phyloP scores from a whole-genome alignment of 2,888 invertebrate species.

The Caenorhabditis wallacei region DNA sequence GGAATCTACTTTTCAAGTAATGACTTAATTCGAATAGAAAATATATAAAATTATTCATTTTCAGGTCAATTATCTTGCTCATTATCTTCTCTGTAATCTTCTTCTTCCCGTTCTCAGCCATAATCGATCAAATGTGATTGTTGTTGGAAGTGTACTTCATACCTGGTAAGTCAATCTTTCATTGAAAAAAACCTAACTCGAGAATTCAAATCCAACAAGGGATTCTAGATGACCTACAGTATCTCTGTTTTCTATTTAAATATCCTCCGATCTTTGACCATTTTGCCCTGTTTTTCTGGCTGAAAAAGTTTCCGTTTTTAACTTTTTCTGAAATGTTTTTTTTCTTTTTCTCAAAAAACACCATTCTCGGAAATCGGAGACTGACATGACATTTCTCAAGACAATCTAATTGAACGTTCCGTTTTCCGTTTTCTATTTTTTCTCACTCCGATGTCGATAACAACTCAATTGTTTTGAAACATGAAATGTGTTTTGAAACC shows the following conservation, averaged over 20 bases:
- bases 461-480: slow-evolving; percentile 2
- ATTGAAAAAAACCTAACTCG: neutral
- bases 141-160: slow-evolving; percentile 82
- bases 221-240: slow-evolving; percentile 1
- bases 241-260: neutral
- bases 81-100: slow-evolving; percentile 78
- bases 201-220: too few relatives aligned
- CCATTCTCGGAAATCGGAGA: slow-evolving; percentile 5
- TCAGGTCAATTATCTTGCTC: slow-evolving; percentile 82
- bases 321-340: slow-evolving; percentile 15
- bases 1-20: slow-evolving; percentile 82
- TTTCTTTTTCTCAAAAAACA: slow-evolving; percentile 1
- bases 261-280: slow-evolving; percentile 14
- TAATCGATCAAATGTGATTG: slow-evolving; percentile 78
- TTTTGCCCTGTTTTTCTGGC: slow-evolving; percentile 19
- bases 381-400: slow-evolving; percentile 32
- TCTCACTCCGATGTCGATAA: neutral
- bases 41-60: too few relatives aligned
- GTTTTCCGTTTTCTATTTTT: neutral
- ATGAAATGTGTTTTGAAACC: slow-evolving; percentile 11
- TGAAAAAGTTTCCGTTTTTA: slow-evolving; percentile 22
- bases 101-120: slow-evolving; percentile 73
- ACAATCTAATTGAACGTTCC: slow-evolving; percentile 32
- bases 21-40: too few relatives aligned
- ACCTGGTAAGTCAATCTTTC: slow-evolving; percentile 73